These are phyloP conservation scores for Neodiprion pinetum DNA, from an alignment of 1,140 invertebrate species.

Conservation along the genomic window DNA sequence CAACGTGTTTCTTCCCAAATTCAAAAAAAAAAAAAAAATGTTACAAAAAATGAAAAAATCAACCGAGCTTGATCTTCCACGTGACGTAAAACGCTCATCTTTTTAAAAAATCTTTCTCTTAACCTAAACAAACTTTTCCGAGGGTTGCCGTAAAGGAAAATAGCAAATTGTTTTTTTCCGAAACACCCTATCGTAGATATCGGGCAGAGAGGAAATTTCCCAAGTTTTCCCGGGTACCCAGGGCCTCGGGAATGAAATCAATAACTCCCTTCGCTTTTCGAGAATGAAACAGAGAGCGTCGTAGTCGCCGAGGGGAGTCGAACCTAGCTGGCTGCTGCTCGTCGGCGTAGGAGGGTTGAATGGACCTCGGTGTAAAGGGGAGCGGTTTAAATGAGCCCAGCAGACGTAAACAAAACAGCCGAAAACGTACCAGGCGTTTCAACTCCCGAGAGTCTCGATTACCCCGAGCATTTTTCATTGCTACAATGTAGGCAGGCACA, in stretches of 20 bases:
- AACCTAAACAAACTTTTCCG: too few relatives aligned
- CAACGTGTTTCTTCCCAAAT: too few relatives aligned
- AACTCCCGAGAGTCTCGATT: background rate
- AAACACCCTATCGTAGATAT: too few relatives aligned
- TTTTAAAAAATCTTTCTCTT: too few relatives aligned
- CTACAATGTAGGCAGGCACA: background rate
- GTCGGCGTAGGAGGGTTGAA: constrained; percentile 11
- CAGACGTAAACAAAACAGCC: constrained; percentile 47
- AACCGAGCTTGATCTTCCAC: too few relatives aligned
- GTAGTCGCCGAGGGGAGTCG: constrained; percentile 32
- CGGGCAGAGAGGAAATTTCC: constrained; percentile 31
- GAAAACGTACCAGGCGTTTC: constrained; percentile 9
- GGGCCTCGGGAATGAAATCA: constrained; percentile 49
- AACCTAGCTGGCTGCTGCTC: too few relatives aligned
- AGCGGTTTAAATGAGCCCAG: constrained; percentile 27
- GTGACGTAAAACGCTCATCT: too few relatives aligned
- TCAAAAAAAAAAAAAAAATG: too few relatives aligned
- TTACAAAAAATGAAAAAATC: too few relatives aligned
- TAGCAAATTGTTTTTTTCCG: too few relatives aligned
- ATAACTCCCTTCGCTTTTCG: constrained; percentile 46
- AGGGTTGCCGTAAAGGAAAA: too few relatives aligned
- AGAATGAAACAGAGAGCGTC: constrained; percentile 41
- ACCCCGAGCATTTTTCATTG: background rate
- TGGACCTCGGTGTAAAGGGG: constrained; percentile 6
- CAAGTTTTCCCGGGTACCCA: constrained; percentile 46